Conservation (phyloP, 2,113 vertebrate genomes). For the Salvelinus fontinalis region DNA sequence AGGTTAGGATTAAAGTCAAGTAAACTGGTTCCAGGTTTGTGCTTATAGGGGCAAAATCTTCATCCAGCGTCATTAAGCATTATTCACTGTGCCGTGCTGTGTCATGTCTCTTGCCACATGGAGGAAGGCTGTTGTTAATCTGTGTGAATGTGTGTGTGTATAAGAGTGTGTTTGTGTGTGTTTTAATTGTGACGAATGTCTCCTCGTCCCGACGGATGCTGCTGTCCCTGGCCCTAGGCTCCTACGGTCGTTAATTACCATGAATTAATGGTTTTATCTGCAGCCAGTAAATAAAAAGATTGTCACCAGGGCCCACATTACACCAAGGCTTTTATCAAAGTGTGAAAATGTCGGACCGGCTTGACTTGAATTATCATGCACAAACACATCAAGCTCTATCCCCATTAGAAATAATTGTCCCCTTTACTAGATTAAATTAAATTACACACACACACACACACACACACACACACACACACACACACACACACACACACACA, state of each 20-base stretch:
- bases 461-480: conserved; percentile 13
- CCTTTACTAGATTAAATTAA: conserved; percentile 58
- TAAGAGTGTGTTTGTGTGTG: not conserved
- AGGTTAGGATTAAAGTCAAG: too few relatives aligned
- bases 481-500: conserved; percentile 11
- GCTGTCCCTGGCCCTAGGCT: conserved; percentile 53
- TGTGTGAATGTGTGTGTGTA: not conserved
- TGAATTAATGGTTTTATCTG: conserved; percentile 74
- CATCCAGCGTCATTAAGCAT: not conserved
- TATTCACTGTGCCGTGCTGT: not conserved
- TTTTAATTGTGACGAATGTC: conserved; percentile 69
- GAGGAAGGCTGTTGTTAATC: not conserved
- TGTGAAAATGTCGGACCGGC: conserved; percentile 67
- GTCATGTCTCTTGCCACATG: not conserved
- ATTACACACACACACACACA: conserved; percentile 24
- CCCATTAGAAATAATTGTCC: conserved; percentile 64
- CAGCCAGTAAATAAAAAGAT: conserved; percentile 72
- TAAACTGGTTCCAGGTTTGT: not conserved
- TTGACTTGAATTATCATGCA: conserved; percentile 62
- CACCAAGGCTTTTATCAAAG: conserved; percentile 64
- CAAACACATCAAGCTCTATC: conserved; percentile 65
- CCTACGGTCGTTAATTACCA: conserved; percentile 72
- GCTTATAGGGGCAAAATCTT: not conserved
- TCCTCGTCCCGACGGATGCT: conserved; percentile 60
- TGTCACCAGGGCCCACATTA: conserved; percentile 58